A percentile compares a stretch with the other conserved stretches of the same genome.
Evolutionary conservation across 1,140 invertebrate species (phyloP).

Genomic region (Drosophila ironensis): DNA sequence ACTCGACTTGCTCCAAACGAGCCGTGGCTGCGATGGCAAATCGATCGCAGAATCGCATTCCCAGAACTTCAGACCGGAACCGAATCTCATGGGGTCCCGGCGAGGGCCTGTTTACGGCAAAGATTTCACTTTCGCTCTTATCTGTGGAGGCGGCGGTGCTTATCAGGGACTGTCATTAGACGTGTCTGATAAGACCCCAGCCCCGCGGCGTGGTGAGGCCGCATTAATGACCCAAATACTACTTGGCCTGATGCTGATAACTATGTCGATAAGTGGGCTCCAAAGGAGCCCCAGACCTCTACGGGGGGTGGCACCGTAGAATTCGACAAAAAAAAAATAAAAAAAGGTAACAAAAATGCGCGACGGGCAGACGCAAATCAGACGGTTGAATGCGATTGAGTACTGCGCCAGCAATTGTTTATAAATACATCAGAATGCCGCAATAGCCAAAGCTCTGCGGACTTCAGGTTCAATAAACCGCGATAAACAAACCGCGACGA

Average conservation of each 20-base stretch:
- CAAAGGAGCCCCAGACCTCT: too few species aligned
- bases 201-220: background rate
- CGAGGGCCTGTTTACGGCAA: slow-evolving; percentile 3
- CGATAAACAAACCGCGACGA: slow-evolving; percentile 27
- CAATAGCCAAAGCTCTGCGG: too few species aligned
- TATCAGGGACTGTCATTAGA: slow-evolving; percentile 38
- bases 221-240: slow-evolving; percentile 45
- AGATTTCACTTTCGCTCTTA: slow-evolving; percentile 48
- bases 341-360: slow-evolving; percentile 1
- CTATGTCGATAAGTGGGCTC: background rate
- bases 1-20: slow-evolving; percentile 8
- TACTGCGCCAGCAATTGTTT: background rate
- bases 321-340: background rate
- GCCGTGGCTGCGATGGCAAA: background rate
- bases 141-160: slow-evolving; percentile 1
- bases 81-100: background rate
- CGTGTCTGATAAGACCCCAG: slow-evolving; percentile 21
- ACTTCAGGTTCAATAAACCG: slow-evolving; percentile 70
- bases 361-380: slow-evolving; percentile 24
- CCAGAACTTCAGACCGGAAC: background rate
- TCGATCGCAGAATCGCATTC: background rate
- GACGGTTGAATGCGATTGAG: slow-evolving; percentile 1
- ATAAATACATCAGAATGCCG: too few species aligned
- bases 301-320: background rate
- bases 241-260: background rate